Evolutionary conservation across 2,797 vertebrate species (phyloP).

Genomic region (Lepus oiostolus): DNA sequence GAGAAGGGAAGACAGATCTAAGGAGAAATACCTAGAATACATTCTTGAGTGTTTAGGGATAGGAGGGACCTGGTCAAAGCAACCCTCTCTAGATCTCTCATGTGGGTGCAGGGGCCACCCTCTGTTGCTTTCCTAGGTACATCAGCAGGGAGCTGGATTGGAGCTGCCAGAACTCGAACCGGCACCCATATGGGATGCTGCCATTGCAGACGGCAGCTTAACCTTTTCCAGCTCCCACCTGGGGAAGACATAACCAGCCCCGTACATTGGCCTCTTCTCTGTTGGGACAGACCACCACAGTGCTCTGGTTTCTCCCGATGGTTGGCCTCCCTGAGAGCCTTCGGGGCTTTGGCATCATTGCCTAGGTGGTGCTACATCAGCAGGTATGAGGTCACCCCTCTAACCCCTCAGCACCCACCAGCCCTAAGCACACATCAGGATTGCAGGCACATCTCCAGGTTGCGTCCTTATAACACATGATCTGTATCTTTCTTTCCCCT

Average conservation of each 20-base stretch:
- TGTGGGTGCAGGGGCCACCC: no score
- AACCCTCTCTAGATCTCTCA: background rate
- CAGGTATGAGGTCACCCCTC: background rate
- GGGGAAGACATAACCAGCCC: background rate
- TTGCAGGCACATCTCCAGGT: background rate
- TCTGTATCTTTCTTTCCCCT: background rate
- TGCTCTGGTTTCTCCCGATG: background rate
- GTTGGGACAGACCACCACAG: background rate
- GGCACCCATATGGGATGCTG: no score
- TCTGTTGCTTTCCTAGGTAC: no score
- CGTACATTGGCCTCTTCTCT: background rate
- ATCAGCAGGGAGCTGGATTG: no score
- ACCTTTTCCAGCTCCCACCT: background rate
- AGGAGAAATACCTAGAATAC: conserved; percentile 11
- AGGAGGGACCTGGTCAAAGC: background rate
- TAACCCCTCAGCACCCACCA: background rate
- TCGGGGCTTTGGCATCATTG: background rate
- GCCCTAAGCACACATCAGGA: background rate
- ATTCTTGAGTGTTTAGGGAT: background rate
- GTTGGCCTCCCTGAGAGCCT: background rate
- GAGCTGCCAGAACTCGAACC: no score
- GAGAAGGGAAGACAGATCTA: background rate
- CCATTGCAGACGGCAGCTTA: background rate
- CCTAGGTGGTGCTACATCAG: background rate
- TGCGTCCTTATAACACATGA: background rate